Evolutionary conservation across 1,140 invertebrate species (phyloP).

Genomic region (Lanistes nyassanus): DNA sequence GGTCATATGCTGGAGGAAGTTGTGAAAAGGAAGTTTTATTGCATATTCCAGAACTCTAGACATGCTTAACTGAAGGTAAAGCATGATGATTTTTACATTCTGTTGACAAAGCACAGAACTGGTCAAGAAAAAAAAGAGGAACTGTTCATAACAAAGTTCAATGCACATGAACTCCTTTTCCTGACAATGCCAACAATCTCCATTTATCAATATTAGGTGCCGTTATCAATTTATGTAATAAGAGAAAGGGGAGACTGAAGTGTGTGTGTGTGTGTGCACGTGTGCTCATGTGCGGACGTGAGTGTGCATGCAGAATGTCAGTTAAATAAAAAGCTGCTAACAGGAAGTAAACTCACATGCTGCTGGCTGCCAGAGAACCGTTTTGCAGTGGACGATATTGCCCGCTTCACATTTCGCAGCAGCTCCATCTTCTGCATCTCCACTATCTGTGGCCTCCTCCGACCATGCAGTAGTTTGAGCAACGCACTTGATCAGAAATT

Average conservation of each 20-base stretch:
- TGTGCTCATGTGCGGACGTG: neutral
- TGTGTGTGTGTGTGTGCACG: neutral
- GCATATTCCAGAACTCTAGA: too few relatives aligned
- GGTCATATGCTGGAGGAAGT: too few relatives aligned
- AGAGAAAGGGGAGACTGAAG: too few relatives aligned
- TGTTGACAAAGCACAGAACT: neutral
- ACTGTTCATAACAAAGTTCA: neutral
- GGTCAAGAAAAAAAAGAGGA: neutral
- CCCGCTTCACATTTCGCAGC: conserved; percentile 52
- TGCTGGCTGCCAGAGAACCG: conserved; percentile 58
- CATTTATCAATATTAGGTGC: neutral
- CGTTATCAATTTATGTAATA: too few relatives aligned
- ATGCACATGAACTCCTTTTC: neutral
- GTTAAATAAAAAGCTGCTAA: neutral
- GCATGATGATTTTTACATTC: neutral
- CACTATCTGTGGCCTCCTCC: conserved; percentile 29
- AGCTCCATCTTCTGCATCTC: conserved; percentile 36
- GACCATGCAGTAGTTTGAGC: conserved; percentile 38
- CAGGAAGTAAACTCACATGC: conserved; percentile 47
- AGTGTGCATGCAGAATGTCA: neutral
- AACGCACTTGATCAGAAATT: conserved; percentile 40
- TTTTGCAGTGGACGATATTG: conserved; percentile 54
- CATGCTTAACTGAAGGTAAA: too few relatives aligned
- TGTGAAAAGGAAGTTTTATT: neutral
- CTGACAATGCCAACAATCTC: neutral